Conservation (phyloP, 2,797 vertebrate genomes). For the Manis pentadactyla region DNA sequence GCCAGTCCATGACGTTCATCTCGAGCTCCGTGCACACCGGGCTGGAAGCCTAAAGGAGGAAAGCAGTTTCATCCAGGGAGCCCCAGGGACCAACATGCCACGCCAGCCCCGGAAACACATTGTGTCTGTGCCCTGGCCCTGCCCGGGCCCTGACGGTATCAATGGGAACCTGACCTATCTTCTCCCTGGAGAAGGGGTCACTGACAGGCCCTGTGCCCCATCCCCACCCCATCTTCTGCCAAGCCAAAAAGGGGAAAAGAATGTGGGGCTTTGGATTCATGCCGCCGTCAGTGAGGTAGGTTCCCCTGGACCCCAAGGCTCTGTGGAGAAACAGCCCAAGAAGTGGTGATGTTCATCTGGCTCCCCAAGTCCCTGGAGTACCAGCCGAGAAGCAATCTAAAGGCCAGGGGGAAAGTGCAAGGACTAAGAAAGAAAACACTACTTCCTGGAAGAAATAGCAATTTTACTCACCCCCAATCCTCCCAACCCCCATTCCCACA, state of each 20-base stretch:
- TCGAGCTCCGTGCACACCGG: constrained; percentile 97
- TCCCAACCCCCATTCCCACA: too few species aligned
- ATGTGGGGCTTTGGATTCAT: neutral
- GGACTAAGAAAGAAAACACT: neutral
- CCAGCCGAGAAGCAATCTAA: neutral
- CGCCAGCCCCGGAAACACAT: neutral
- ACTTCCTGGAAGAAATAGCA: neutral
- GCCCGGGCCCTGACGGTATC: fast-evolving
- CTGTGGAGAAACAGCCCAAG: neutral
- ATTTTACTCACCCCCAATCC: too few species aligned
- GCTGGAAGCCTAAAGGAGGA: constrained; percentile 92
- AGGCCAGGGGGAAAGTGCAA: neutral
- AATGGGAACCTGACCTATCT: neutral
- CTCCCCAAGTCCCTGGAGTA: neutral
- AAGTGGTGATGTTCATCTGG: neutral
- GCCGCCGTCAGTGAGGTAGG: neutral
- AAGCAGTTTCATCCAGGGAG: neutral
- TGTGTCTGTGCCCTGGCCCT: neutral
- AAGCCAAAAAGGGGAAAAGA: neutral
- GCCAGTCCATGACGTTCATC: constrained; percentile 97
- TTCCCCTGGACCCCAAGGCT: neutral
- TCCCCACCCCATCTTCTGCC: neutral
- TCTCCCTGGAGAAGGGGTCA: neutral
- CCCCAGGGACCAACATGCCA: neutral
- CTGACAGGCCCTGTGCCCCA: neutral